A percentile compares a stretch with the other conserved stretches of the same genome.
phyloP scores from a whole-genome alignment of 1,140 invertebrate species.

The Melitaea cinxia region DNA sequence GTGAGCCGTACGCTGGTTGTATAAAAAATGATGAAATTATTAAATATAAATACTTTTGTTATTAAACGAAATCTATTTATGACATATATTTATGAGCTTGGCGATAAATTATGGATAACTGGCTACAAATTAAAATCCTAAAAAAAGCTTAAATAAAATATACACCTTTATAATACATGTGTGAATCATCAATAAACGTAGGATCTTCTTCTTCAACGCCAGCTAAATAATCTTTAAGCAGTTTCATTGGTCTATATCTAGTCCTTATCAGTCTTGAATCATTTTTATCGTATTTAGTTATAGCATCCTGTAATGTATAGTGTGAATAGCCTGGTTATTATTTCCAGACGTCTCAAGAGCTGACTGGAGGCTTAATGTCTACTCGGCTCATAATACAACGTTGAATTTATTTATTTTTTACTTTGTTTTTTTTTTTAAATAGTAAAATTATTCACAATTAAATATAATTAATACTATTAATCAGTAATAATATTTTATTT shows the following conservation, averaged over 20 bases:
- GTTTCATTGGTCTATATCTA: constrained; percentile 70
- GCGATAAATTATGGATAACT: no score
- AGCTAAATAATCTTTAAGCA: constrained; percentile 66
- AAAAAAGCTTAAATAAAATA: no score
- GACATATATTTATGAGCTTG: no score
- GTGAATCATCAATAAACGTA: constrained; percentile 70
- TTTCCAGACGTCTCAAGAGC: constrained; percentile 1
- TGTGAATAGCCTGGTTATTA: background rate
- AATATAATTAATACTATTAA: no score
- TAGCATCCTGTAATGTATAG: constrained; percentile 55
- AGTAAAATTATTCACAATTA: no score
- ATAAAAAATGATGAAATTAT: no score
- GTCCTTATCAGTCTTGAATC: constrained; percentile 70
- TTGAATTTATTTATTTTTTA: background rate
- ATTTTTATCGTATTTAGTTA: constrained; percentile 58
- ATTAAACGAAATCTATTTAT: no score
- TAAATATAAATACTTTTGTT: no score
- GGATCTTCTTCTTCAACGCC: constrained; percentile 65
- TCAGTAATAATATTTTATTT: no score
- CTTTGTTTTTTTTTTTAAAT: no score
- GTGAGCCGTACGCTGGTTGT: no score
- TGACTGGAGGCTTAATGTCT: background rate
- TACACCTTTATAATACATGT: constrained; percentile 72
- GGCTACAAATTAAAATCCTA: no score
- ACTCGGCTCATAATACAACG: background rate